These are phyloP conservation scores for Himantopus leucocephalus DNA, from an alignment of 2,113 vertebrate species.

Conservation along the genomic window DNA sequence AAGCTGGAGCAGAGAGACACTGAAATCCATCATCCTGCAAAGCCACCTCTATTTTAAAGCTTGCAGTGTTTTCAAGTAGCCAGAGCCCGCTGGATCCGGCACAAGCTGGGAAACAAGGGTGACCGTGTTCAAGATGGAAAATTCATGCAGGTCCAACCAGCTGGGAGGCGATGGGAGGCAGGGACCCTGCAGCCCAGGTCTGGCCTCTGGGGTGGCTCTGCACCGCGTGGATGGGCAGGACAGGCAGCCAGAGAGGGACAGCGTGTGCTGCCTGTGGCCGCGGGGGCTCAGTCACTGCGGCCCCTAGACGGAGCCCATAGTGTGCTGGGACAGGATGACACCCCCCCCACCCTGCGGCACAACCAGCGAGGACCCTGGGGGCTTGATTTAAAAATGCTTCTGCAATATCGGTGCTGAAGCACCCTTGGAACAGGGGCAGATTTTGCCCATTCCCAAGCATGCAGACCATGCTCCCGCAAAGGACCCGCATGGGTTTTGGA, in stretches of 20 bases:
- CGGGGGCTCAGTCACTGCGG: too few relatives aligned
- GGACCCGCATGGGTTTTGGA: neutral
- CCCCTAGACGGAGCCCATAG: neutral
- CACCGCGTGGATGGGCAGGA: fast-evolving
- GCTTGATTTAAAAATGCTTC: neutral
- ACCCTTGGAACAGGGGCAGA: neutral
- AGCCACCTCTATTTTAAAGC: neutral
- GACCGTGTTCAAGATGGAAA: neutral
- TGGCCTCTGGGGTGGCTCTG: neutral
- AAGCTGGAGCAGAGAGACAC: neutral
- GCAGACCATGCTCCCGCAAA: fast-evolving
- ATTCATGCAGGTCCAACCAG: neutral
- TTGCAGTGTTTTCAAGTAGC: neutral
- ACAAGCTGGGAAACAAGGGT: neutral
- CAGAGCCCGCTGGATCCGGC: neutral
- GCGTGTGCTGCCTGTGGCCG: neutral
- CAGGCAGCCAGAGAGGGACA: neutral
- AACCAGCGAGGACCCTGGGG: fast-evolving
- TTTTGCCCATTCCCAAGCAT: neutral
- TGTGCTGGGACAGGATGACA: fast-evolving
- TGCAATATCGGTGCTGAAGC: neutral
- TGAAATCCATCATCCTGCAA: constrained; percentile 25
- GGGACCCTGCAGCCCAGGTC: neutral
- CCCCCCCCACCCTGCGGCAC: neutral
- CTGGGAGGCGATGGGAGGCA: neutral